A percentile compares a stretch with the other conserved stretches of the same genome.
Evolutionary conservation across 2,797 vertebrate species (phyloP).

Genomic region (Echiichthys vipera): DNA sequence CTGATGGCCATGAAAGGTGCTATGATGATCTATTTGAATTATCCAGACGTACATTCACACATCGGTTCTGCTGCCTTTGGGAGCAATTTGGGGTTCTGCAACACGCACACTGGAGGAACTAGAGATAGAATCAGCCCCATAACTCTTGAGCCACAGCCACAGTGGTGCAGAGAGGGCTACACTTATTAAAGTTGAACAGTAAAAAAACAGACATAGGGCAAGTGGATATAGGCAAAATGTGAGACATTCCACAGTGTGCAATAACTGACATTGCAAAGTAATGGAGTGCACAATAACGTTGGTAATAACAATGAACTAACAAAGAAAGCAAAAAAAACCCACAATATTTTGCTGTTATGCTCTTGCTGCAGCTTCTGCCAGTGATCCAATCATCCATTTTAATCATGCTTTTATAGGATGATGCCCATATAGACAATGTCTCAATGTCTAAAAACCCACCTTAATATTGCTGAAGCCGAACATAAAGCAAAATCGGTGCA

Average conservation of each 20-base stretch:
- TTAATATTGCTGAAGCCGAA: background rate
- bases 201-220: too few relatives aligned
- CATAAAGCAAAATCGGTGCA: background rate
- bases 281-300: background rate
- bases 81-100: too few relatives aligned
- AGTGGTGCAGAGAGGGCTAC: background rate
- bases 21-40: too few relatives aligned
- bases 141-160: too few relatives aligned
- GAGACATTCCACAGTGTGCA: background rate
- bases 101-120: too few relatives aligned
- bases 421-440: background rate
- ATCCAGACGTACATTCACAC: too few relatives aligned
- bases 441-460: background rate
- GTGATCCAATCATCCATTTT: background rate
- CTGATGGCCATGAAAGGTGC: too few relatives aligned
- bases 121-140: too few relatives aligned
- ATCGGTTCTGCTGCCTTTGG: too few relatives aligned
- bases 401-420: background rate
- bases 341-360: background rate
- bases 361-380: background rate
- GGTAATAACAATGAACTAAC: background rate
- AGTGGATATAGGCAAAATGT: background rate
- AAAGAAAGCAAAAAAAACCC: background rate
- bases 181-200: background rate
- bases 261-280: constrained; percentile 2